These are phyloP conservation scores for Hirtodrosophila cameraria DNA, from an alignment of 2,888 invertebrate genomes.

Conservation along the genomic window DNA sequence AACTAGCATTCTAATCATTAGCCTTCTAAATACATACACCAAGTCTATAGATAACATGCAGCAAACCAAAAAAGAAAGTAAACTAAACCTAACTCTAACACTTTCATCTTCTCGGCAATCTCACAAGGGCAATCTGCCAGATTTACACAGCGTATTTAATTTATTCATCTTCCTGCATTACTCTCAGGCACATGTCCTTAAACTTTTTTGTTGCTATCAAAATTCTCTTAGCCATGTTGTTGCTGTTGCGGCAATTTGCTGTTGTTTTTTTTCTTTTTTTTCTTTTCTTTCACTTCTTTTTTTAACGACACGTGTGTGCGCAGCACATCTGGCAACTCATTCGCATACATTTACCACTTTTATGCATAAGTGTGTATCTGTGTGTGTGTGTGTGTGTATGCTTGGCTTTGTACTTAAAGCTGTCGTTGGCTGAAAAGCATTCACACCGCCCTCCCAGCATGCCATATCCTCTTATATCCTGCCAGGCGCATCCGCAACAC, in stretches of 20 bases:
- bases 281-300: slow-evolving; percentile 28
- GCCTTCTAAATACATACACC: slow-evolving; percentile 12
- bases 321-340: slow-evolving; percentile 69
- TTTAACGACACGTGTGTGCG: slow-evolving; percentile 71
- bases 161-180: slow-evolving; percentile 68
- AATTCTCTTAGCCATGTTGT: slow-evolving; percentile 37
- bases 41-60: slow-evolving; percentile 39
- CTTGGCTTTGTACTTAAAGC: slow-evolving; percentile 70
- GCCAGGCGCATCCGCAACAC: slow-evolving; percentile 61
- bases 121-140: slow-evolving; percentile 65
- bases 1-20: slow-evolving; percentile 19
- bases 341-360: slow-evolving; percentile 33
- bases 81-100: background rate
- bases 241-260: slow-evolving; percentile 47
- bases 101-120: slow-evolving; percentile 40
- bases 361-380: background rate
- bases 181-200: slow-evolving; percentile 43
- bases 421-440: slow-evolving; percentile 45
- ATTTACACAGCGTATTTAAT: slow-evolving; percentile 52
- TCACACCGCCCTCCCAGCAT: slow-evolving; percentile 35
- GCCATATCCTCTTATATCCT: slow-evolving; percentile 57
- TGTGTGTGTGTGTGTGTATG: slow-evolving; percentile 4
- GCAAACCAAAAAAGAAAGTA: slow-evolving; percentile 4
- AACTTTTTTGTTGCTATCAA: slow-evolving; percentile 48
- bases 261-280: slow-evolving; percentile 9